Evolutionary conservation across 1,140 invertebrate species (phyloP).

Genomic region (Drosophila chauvacae): DNA sequence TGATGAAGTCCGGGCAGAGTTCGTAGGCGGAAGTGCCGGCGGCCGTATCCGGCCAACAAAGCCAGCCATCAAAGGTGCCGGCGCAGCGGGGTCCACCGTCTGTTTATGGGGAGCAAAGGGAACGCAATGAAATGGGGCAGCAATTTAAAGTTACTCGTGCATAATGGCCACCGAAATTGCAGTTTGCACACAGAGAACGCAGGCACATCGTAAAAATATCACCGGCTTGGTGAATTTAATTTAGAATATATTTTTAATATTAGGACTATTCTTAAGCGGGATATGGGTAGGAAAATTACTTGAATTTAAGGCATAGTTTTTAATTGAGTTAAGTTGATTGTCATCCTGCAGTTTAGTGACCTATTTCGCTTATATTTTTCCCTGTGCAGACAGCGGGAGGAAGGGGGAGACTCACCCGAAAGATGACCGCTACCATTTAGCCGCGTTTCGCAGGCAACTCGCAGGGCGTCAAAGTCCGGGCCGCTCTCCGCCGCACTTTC

Average conservation of each 20-base stretch:
- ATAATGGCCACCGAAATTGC: constrained; percentile 36
- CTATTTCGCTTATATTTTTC: neutral
- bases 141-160: constrained; percentile 51
- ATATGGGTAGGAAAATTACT: neutral
- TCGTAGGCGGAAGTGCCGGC: constrained; percentile 89
- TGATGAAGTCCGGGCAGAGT: constrained; percentile 91
- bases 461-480: constrained; percentile 64
- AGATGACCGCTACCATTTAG: constrained; percentile 55
- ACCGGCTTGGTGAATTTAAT: neutral
- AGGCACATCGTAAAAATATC: neutral
- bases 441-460: constrained; percentile 49
- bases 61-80: constrained; percentile 93
- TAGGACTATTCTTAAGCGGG: neutral
- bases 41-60: constrained; percentile 93
- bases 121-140: constrained; percentile 10
- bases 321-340: too few relatives aligned
- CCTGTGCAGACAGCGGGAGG: constrained; percentile 1
- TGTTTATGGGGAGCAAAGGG: constrained; percentile 46
- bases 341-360: neutral
- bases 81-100: constrained; percentile 88
- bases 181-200: constrained; percentile 28
- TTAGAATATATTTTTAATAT: neutral
- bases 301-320: too few relatives aligned
- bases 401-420: constrained; percentile 13
- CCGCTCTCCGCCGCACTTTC: constrained; percentile 64